Percentiles rank a stretch among this genome's conserved stretches.
Evolutionary conservation across 2,888 invertebrate species (phyloP).

Genomic region (Apotomis capreana): DNA sequence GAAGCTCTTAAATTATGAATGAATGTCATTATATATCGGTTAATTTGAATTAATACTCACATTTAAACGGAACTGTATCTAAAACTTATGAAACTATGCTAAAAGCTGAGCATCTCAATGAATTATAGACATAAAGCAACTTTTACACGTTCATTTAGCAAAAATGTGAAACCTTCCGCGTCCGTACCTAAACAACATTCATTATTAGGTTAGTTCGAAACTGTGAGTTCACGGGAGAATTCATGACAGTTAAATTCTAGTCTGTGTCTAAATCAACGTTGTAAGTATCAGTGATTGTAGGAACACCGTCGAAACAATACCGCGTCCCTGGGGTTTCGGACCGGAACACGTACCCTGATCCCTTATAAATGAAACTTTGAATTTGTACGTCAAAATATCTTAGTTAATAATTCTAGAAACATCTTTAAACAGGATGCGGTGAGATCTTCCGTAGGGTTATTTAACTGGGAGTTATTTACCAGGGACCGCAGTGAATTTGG

Average conservation of each 20-base stretch:
- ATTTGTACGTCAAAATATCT: conserved; percentile 75
- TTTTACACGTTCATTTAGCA: conserved; percentile 17
- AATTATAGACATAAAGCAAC: conserved; percentile 35
- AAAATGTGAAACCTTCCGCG: conserved; percentile 2
- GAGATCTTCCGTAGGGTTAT: conserved; percentile 61
- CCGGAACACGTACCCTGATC: conserved; percentile 72
- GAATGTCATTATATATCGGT: too few species aligned
- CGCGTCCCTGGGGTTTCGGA: conserved; percentile 70
- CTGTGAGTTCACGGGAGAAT: conserved; percentile 8
- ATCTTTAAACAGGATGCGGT: conserved; percentile 81
- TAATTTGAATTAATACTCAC: background rate
- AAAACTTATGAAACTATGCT: conserved; percentile 27
- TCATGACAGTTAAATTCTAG: conserved; percentile 2
- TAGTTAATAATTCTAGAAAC: conserved; percentile 83
- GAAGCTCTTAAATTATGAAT: too few species aligned
- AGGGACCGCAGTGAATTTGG: conserved; percentile 13
- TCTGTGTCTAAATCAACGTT: conserved; percentile 10
- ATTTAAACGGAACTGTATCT: conserved; percentile 21
- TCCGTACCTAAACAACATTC: background rate
- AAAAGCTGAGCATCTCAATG: conserved; percentile 34
- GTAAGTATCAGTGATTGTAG: conserved; percentile 30
- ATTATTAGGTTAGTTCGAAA: conserved; percentile 5
- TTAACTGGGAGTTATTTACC: conserved; percentile 34
- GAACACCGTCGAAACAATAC: conserved; percentile 60
- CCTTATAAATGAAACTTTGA: conserved; percentile 71